phyloP scores from a whole-genome alignment of 2,797 vertebrate genomes.

The Pelochelys cantorii region DNA sequence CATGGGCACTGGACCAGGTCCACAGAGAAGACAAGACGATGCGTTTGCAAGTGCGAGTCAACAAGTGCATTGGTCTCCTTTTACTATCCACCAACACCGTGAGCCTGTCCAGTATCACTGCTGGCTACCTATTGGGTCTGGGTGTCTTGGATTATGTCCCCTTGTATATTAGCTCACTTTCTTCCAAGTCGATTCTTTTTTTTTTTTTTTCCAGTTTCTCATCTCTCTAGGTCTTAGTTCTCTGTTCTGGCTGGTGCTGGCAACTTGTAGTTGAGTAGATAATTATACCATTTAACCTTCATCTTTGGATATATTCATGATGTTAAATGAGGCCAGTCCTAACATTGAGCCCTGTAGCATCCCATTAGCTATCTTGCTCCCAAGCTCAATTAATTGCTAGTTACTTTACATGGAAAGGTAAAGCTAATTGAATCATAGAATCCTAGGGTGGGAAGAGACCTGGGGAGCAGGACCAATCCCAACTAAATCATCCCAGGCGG shows the following conservation, averaged over 20 bases:
- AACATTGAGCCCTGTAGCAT: conserved; percentile 10
- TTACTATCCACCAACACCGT: rapidly evolving
- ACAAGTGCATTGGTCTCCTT: rapidly evolving
- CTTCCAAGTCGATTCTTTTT: neutral
- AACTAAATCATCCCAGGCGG: too few species aligned
- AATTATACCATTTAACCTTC: neutral
- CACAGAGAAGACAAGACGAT: too few species aligned
- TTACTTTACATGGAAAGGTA: neutral
- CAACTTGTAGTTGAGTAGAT: neutral
- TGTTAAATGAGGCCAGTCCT: conserved; percentile 4
- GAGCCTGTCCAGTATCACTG: rapidly evolving
- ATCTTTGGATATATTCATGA: neutral
- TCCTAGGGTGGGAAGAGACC: too few species aligned
- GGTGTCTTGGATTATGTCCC: neutral
- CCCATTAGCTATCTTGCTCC: conserved; percentile 24
- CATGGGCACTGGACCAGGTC: too few species aligned
- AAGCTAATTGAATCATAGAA: too few species aligned
- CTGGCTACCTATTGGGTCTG: neutral
- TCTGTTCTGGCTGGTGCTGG: neutral
- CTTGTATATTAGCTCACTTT: rapidly evolving
- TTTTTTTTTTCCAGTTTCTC: neutral
- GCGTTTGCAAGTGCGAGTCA: too few species aligned
- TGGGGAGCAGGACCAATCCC: too few species aligned
- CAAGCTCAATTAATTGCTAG: conserved; percentile 18
- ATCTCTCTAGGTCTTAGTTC: conserved; percentile 28